Evolutionary conservation across 92 coral and sea anemone species (phyloP).

Genomic region (Porites lobata): DNA sequence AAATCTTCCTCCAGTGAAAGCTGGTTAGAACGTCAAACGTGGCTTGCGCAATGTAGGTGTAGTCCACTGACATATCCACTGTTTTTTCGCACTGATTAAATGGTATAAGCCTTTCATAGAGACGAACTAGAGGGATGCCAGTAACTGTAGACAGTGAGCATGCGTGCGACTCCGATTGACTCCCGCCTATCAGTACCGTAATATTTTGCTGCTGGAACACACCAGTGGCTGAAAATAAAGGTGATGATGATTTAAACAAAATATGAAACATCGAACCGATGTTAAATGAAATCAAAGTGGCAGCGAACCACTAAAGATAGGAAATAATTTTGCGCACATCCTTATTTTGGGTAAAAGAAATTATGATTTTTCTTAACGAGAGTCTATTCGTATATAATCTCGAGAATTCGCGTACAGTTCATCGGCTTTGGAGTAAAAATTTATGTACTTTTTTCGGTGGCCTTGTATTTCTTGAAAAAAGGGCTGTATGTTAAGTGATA

Average conservation of each 20-base stretch:
- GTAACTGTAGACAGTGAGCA: conserved; percentile 58
- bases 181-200: conserved; percentile 36
- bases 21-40: conserved; percentile 52
- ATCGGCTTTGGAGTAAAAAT: too few relatives aligned
- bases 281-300: background rate
- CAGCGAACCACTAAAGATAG: background rate
- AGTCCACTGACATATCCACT: conserved; percentile 66
- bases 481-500: too few relatives aligned
- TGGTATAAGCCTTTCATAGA: conserved; percentile 5
- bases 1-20: conserved; percentile 60
- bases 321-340: too few relatives aligned
- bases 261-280: background rate
- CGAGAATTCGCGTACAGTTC: too few relatives aligned
- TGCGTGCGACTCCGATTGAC: conserved; percentile 16
- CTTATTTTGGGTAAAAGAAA: too few relatives aligned
- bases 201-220: conserved; percentile 21
- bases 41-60: conserved; percentile 56
- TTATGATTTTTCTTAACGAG: too few relatives aligned
- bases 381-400: too few relatives aligned
- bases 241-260: background rate
- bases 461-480: too few relatives aligned
- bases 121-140: conserved; percentile 56
- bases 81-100: conserved; percentile 45
- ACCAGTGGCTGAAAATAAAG: conserved; percentile 12
- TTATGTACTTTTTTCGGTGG: too few relatives aligned